Percentiles rank a stretch among this genome's conserved stretches.
phyloP scores from a whole-genome alignment of 2,113 vertebrate species.

The Ahaetulla prasina region DNA sequence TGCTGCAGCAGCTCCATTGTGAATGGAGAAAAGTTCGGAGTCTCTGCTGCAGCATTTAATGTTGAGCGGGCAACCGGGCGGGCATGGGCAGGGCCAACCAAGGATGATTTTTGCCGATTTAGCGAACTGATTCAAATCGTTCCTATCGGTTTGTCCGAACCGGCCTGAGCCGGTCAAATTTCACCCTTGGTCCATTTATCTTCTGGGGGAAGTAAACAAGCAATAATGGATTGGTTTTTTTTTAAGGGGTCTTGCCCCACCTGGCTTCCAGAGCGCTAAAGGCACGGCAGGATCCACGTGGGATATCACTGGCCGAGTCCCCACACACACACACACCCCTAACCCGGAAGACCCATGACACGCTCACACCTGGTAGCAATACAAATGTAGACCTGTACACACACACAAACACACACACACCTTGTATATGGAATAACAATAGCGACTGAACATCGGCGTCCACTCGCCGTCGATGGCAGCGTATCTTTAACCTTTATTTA shows the following conservation, averaged over 20 bases:
- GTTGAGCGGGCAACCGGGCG: no score
- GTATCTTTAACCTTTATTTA: conserved; percentile 53
- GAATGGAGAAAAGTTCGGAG: no score
- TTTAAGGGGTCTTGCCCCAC: conserved; percentile 8
- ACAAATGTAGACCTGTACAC: neutral
- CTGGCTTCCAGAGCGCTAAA: neutral
- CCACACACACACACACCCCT: neutral
- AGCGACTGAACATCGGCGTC: conserved; percentile 22
- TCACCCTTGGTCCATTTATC: neutral
- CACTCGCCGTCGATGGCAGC: conserved; percentile 6
- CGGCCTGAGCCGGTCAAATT: no score
- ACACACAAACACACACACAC: neutral
- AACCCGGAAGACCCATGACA: neutral
- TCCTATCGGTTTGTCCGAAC: no score
- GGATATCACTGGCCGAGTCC: conserved; percentile 14
- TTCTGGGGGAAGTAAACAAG: conserved; percentile 38
- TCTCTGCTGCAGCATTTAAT: no score
- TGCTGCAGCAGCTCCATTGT: no score
- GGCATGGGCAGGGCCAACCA: no score
- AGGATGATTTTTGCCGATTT: no score
- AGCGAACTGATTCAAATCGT: no score
- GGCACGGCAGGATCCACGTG: neutral
- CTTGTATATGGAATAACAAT: neutral
- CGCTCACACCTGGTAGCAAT: neutral
- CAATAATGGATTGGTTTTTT: conserved; percentile 63